Conservation (phyloP, 2,113 vertebrate genomes). For the Scortum barcoo region DNA sequence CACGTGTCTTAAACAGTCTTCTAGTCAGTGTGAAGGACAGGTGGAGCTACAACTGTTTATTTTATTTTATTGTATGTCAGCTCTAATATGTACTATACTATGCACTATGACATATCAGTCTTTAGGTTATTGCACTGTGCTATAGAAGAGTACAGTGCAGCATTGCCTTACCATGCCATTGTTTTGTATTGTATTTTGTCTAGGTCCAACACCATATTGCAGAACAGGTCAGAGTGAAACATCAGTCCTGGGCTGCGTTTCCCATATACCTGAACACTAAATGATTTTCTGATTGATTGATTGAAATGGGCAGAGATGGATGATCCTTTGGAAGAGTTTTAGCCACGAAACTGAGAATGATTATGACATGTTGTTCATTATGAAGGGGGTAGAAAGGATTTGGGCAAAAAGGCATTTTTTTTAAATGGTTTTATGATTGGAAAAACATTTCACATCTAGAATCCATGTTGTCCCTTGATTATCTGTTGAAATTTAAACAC, state of each 20-base stretch:
- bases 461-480: background rate
- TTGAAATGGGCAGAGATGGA: slow-evolving; percentile 25
- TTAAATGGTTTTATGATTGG: background rate
- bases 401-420: slow-evolving; percentile 62
- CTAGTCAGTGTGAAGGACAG: slow-evolving; percentile 1
- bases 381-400: slow-evolving; percentile 14
- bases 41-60: slow-evolving; percentile 22
- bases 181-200: slow-evolving; percentile 82
- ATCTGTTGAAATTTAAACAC: background rate
- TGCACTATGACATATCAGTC: background rate
- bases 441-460: background rate
- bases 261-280: slow-evolving; percentile 41
- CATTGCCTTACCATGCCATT: slow-evolving; percentile 65
- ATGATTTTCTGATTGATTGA: slow-evolving; percentile 29
- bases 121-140: slow-evolving; percentile 26
- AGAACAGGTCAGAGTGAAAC: slow-evolving; percentile 82
- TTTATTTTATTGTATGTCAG: background rate
- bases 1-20: slow-evolving; percentile 13
- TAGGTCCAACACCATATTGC: slow-evolving; percentile 83
- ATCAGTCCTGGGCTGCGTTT: slow-evolving; percentile 58
- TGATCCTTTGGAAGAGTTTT: slow-evolving; percentile 12
- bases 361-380: slow-evolving; percentile 31
- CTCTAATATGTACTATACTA: slow-evolving; percentile 16
- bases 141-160: slow-evolving; percentile 23
- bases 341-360: slow-evolving; percentile 24